Conservation (phyloP, 2,888 invertebrate genomes). For the Empis livida region DNA sequence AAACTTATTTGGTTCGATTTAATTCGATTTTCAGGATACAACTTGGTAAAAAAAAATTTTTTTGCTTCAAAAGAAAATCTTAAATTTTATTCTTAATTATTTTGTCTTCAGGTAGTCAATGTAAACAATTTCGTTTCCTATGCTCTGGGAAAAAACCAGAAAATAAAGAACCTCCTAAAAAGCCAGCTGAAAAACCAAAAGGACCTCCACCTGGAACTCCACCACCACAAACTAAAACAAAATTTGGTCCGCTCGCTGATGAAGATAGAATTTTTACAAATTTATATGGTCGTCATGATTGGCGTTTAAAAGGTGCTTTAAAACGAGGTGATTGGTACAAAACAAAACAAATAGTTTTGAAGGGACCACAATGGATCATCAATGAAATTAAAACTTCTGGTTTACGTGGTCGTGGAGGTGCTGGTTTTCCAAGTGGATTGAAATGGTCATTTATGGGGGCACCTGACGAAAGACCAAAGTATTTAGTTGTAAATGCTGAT, state of each 20-base stretch:
- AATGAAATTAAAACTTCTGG: conserved; percentile 92
- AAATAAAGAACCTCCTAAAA: too few relatives aligned
- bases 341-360: conserved; percentile 88
- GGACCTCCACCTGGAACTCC: conserved; percentile 37
- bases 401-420: conserved; percentile 89
- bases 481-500: conserved; percentile 94
- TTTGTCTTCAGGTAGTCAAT: too few relatives aligned
- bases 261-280: conserved; percentile 93
- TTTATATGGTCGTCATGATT: conserved; percentile 93
- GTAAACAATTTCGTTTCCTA: too few relatives aligned
- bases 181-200: too few relatives aligned
- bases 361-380: conserved; percentile 92
- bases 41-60: too few relatives aligned
- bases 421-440: conserved; percentile 96
- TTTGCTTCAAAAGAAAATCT: too few relatives aligned
- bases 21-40: too few relatives aligned
- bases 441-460: conserved; percentile 99
- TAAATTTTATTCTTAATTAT: too few relatives aligned
- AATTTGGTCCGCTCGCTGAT: conserved; percentile 70
- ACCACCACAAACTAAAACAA: conserved; percentile 48
- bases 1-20: too few relatives aligned
- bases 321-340: conserved; percentile 93
- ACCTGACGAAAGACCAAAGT: conserved; percentile 86
- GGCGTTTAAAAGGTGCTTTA: conserved; percentile 82
- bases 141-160: too few relatives aligned